phyloP scores from a whole-genome alignment of 2,113 vertebrate genomes.

The Esox niger region DNA sequence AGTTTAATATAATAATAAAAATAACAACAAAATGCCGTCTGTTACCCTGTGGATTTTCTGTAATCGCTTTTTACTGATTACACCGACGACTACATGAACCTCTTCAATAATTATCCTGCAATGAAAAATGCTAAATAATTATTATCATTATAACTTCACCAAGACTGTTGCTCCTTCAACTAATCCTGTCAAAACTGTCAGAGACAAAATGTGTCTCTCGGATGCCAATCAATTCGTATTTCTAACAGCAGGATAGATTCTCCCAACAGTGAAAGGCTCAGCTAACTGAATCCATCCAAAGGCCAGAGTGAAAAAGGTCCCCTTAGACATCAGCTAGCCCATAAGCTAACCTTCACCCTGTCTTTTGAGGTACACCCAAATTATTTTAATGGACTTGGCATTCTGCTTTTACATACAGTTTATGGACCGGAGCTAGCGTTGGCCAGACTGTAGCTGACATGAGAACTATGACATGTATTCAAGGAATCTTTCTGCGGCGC shows the following conservation, averaged over 20 bases:
- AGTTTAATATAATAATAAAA: slow-evolving; percentile 66
- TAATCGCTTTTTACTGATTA: slow-evolving; percentile 83
- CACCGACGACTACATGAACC: slow-evolving; percentile 77
- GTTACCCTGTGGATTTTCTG: slow-evolving; percentile 78
- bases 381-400: neutral
- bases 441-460: neutral
- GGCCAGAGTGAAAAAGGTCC: slow-evolving; percentile 44
- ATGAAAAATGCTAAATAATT: slow-evolving; percentile 75
- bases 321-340: neutral
- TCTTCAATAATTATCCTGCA: slow-evolving; percentile 82
- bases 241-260: slow-evolving; percentile 59
- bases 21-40: slow-evolving; percentile 75
- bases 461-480: neutral
- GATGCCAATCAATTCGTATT: slow-evolving; percentile 70
- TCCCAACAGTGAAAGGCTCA: slow-evolving; percentile 52
- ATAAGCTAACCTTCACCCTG: neutral
- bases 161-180: slow-evolving; percentile 75
- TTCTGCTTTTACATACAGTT: neutral
- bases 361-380: neutral
- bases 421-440: neutral
- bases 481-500: neutral
- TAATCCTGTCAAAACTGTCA: slow-evolving; percentile 72
- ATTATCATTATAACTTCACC: slow-evolving; percentile 79
- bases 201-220: slow-evolving; percentile 50
- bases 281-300: slow-evolving; percentile 25